Conservation (phyloP, 2,888 invertebrate species). For the Pristionchus arcanus region DNA sequence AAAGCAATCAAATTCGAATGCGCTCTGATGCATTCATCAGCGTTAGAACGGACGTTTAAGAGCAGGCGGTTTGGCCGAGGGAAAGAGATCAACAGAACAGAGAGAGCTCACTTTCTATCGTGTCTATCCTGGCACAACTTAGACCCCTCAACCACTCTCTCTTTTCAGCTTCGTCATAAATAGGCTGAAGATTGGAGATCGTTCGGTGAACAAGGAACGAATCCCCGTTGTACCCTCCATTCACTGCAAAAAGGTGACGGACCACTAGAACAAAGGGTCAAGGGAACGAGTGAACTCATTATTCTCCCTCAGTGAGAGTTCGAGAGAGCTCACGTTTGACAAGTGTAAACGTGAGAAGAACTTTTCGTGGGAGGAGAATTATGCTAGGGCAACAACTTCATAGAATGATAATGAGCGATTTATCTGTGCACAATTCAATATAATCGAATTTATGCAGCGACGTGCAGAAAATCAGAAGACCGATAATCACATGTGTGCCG, state of each 20-base stretch:
- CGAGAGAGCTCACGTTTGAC: neutral
- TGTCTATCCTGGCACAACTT: conserved; percentile 7
- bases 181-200: neutral
- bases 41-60: neutral
- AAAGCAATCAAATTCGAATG: neutral
- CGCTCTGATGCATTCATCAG: neutral
- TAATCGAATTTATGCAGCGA: neutral
- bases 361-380: too few relatives aligned
- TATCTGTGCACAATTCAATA: neutral
- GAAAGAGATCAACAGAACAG: neutral
- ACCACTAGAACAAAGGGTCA: conserved; percentile 12
- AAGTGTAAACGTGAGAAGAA: neutral
- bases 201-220: conserved; percentile 15
- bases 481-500: neutral
- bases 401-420: neutral
- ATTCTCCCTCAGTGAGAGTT: neutral
- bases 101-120: neutral
- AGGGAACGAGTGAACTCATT: neutral
- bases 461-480: neutral
- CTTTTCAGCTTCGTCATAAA: neutral
- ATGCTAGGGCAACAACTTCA: neutral
- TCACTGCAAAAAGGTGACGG: neutral
- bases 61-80: neutral
- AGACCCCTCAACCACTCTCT: neutral
- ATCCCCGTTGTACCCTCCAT: neutral